phyloP scores from a whole-genome alignment of 2,113 vertebrate genomes.

The Hippocampus barbouri region DNA sequence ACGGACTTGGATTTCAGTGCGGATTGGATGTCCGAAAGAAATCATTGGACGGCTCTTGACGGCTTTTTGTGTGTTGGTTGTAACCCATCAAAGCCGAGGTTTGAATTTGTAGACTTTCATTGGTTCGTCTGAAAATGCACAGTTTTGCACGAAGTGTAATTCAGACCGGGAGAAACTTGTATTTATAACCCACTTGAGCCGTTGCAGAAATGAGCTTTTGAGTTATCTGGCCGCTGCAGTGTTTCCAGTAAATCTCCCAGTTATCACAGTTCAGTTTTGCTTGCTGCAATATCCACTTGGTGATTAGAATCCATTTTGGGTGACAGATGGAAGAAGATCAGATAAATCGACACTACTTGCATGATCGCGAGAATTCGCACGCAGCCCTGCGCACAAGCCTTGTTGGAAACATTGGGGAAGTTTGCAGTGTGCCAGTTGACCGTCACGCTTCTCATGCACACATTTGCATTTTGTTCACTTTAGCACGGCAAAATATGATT shows the following conservation, averaged over 20 bases:
- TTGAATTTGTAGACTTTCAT: slow-evolving; percentile 18
- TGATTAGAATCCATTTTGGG: background rate
- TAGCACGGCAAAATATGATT: background rate
- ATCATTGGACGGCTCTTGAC: slow-evolving; percentile 31
- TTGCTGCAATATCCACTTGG: background rate
- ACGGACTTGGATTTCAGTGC: slow-evolving; percentile 24
- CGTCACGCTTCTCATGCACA: background rate
- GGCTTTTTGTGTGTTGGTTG: background rate
- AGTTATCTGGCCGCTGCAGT: background rate
- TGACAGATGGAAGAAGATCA: background rate
- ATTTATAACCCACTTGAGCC: slow-evolving; percentile 3
- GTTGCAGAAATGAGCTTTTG: no score
- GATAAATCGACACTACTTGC: background rate
- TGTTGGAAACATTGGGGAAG: background rate
- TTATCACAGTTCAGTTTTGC: slow-evolving; percentile 1
- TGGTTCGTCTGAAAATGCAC: slow-evolving; percentile 2
- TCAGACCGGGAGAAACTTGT: slow-evolving; percentile 13
- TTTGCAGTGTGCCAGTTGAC: background rate
- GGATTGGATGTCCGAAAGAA: slow-evolving; percentile 21
- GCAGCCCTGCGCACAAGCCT: background rate
- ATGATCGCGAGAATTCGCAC: background rate
- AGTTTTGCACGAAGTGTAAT: slow-evolving; percentile 19
- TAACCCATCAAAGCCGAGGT: slow-evolving; percentile 10
- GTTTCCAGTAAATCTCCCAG: slow-evolving; percentile 6
- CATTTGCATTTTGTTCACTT: background rate